A percentile compares a stretch with the other conserved stretches of the same genome.
Evolutionary conservation across 1,140 invertebrate genomes (phyloP).

Genomic region (Drosophila subpulchrella): DNA sequence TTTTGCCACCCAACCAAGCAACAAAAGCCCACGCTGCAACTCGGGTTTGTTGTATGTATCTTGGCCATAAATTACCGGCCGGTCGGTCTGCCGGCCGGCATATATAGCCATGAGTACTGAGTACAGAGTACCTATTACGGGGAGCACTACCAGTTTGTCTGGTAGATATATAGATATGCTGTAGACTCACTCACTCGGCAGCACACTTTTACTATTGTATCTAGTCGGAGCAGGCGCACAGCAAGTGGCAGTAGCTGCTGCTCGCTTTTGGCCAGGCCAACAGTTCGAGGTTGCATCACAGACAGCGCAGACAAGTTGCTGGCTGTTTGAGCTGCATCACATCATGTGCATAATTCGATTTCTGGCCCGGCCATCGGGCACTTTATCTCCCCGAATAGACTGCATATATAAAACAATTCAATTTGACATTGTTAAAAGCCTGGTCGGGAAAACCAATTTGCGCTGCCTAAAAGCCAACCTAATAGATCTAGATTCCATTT

Average conservation of each 20-base stretch:
- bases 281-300: conserved; percentile 55
- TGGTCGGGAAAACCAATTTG: conserved; percentile 57
- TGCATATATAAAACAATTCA: conserved; percentile 46
- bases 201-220: conserved; percentile 84
- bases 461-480: conserved; percentile 45
- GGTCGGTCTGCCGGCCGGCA: conserved; percentile 58
- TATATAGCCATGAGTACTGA: conserved; percentile 33
- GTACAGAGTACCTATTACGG: not conserved
- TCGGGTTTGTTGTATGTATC: conserved; percentile 32
- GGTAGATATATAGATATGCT: conserved; percentile 24
- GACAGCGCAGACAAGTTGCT: conserved; percentile 21
- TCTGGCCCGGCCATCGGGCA: conserved; percentile 15
- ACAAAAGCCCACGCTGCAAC: conserved; percentile 58
- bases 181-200: conserved; percentile 38
- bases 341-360: conserved; percentile 66
- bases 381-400: conserved; percentile 16
- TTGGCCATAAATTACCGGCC: conserved; percentile 72
- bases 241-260: conserved; percentile 55
- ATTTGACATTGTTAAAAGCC: conserved; percentile 54
- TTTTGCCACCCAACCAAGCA: conserved; percentile 7
- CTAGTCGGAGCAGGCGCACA: conserved; percentile 82
- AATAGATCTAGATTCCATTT: conserved; percentile 26
- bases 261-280: conserved; percentile 55
- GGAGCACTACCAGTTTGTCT: conserved; percentile 51
- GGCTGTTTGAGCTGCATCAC: conserved; percentile 44